Evolutionary conservation across 2,797 vertebrate species (phyloP).

Genomic region (Botia kubotai): DNA sequence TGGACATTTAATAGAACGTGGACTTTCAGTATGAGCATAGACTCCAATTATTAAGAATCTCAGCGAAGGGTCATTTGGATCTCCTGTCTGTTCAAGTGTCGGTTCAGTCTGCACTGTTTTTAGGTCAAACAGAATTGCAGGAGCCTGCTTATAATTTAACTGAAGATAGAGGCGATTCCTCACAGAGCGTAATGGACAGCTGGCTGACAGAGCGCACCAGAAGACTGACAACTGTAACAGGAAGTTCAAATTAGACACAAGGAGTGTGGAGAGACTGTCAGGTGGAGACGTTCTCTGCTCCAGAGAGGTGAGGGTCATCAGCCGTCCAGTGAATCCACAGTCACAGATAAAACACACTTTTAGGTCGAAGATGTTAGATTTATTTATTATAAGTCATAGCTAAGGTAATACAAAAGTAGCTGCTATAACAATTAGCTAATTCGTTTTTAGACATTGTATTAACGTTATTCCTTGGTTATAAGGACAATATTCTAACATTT

Average conservation of each 20-base stretch:
- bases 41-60: constrained; percentile 28
- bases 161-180: constrained; percentile 81
- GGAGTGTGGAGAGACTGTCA: constrained; percentile 73
- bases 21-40: constrained; percentile 18
- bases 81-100: constrained; percentile 1
- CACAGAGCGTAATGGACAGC: constrained; percentile 75
- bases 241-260: constrained; percentile 80
- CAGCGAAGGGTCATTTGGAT: constrained; percentile 17
- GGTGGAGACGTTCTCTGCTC: constrained; percentile 59
- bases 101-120: constrained; percentile 3
- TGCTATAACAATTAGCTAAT: background rate
- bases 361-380: background rate
- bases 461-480: too few species aligned
- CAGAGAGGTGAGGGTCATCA: constrained; percentile 29
- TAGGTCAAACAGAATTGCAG: constrained; percentile 70
- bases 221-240: constrained; percentile 80
- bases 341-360: background rate
- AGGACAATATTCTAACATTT: too few species aligned
- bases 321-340: constrained; percentile 7
- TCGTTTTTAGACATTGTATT: too few species aligned
- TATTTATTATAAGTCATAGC: too few species aligned
- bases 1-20: background rate
- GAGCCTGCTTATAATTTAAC: constrained; percentile 77
- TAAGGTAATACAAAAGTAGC: background rate
- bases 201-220: constrained; percentile 64